Percentiles rank a stretch among this genome's conserved stretches.
Evolutionary conservation across 2,113 vertebrate species (phyloP).

Genomic region (Amblyopsis rosae): DNA sequence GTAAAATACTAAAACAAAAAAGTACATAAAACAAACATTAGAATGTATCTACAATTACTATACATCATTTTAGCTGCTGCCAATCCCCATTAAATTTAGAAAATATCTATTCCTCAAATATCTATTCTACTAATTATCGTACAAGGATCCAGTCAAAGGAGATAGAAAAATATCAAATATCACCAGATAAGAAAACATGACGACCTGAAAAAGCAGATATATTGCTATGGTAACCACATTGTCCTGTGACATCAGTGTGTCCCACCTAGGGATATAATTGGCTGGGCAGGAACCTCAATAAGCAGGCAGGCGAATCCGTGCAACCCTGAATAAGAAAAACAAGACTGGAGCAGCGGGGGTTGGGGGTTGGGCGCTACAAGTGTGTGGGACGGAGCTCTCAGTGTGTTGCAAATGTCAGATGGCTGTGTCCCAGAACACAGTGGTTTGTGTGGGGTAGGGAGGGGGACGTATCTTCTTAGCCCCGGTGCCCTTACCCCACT

Average conservation of each 20-base stretch:
- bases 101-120: constrained; percentile 84
- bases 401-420: constrained; percentile 80
- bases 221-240: constrained; percentile 79
- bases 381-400: constrained; percentile 42
- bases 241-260: constrained; percentile 68
- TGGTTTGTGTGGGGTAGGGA: constrained; percentile 90
- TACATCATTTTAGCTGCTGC: constrained; percentile 73
- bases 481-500: constrained; percentile 88
- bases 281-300: constrained; percentile 42
- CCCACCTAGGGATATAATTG: constrained; percentile 44
- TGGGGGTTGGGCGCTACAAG: constrained; percentile 3
- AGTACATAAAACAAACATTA: constrained; percentile 66
- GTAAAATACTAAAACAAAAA: constrained; percentile 58
- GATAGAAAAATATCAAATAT: constrained; percentile 85
- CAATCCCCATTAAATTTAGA: constrained; percentile 73
- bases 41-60: constrained; percentile 74
- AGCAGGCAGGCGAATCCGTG: constrained; percentile 42
- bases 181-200: constrained; percentile 80
- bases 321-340: constrained; percentile 1
- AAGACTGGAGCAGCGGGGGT: constrained; percentile 27
- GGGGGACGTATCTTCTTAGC: constrained; percentile 92
- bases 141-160: constrained; percentile 76
- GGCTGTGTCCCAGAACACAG: constrained; percentile 97
- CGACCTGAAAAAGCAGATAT: constrained; percentile 78
- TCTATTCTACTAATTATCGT: constrained; percentile 78